These are phyloP conservation scores for Gandaritis pyraliata DNA, from an alignment of 2,888 invertebrate genomes.

Conservation along the genomic window DNA sequence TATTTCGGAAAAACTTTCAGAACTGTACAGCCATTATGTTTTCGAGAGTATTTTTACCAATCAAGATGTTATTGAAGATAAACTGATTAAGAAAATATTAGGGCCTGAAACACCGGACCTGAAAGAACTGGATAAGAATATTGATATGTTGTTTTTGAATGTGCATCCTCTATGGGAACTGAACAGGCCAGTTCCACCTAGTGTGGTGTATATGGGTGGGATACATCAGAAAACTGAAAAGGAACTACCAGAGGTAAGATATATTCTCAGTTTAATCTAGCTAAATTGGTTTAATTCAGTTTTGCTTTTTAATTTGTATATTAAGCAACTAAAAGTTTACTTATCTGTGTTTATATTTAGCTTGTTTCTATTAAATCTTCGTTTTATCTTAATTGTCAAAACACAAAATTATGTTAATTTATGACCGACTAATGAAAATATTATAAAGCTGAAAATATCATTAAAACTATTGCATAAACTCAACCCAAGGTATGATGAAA, in stretches of 20 bases:
- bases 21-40: constrained; percentile 22
- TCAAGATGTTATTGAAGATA: background rate
- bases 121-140: constrained; percentile 27
- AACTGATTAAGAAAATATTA: constrained; percentile 23
- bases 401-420: too few species aligned
- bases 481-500: too few species aligned
- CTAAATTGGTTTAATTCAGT: too few species aligned
- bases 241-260: constrained; percentile 30
- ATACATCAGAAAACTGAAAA: constrained; percentile 45
- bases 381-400: too few species aligned
- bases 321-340: too few species aligned
- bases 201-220: constrained; percentile 49
- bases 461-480: too few species aligned
- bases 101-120: constrained; percentile 28
- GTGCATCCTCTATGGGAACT: constrained; percentile 49
- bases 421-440: too few species aligned
- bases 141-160: constrained; percentile 44
- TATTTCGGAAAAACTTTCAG: constrained; percentile 25
- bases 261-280: too few species aligned
- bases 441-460: too few species aligned
- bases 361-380: too few species aligned
- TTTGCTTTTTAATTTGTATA: too few species aligned
- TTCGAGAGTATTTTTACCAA: constrained; percentile 9
- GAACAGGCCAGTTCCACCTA: constrained; percentile 51
- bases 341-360: too few species aligned